Evolutionary conservation across 2,113 vertebrate genomes (phyloP), one percentile per base, ranked within the genome.

Genomic region (Meles meles): DNA sequence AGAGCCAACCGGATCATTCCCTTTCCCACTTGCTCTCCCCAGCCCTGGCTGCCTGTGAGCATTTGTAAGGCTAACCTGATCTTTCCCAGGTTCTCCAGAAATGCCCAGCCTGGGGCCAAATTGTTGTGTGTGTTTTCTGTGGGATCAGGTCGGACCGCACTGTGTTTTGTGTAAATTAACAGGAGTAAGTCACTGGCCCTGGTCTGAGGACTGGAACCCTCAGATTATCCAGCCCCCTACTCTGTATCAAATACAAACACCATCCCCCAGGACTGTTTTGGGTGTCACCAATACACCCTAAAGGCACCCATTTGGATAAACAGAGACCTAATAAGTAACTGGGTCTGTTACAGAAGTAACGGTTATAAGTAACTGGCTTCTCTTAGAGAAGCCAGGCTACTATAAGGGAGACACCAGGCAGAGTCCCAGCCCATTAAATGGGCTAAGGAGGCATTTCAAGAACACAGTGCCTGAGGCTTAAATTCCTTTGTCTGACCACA

Each of bases 81-180:
- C 37, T 96, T 79, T 94, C n/a, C n/a, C 42, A 84, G 67, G 37
- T n/a, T 81, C 67, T 92, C 71, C 83, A 84, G 89, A 95, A 96
- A 92, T 76, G 29, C 57, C 61, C 47, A 83, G 55, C 23, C 63
- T 47, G 55, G 67, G 42, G 20, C 49, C 55, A 92, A 81, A 57
- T 5, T 80, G 10, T 77, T 42, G 4, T 76, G 20, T 25, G 5
- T 0, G 8, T 90, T 94, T 83, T 79, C 61, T 90, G 18, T 67
- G 67, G 47, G 63, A 63, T 87, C 83, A 88, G 21, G 42, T 85
- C 79, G 92, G 94, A 90, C 39, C 29, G 23, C 29, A 67, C 49
- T 88, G 21, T 95, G 76, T 97, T 98, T 97, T 96, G 57, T 90
- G n/a, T 97, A 98, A 97, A 98, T 90, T 96, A 88, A 88, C 18